Base-by-base conservation (phyloP, 1,140 invertebrate genomes). In the Magallana angulata region DNA sequence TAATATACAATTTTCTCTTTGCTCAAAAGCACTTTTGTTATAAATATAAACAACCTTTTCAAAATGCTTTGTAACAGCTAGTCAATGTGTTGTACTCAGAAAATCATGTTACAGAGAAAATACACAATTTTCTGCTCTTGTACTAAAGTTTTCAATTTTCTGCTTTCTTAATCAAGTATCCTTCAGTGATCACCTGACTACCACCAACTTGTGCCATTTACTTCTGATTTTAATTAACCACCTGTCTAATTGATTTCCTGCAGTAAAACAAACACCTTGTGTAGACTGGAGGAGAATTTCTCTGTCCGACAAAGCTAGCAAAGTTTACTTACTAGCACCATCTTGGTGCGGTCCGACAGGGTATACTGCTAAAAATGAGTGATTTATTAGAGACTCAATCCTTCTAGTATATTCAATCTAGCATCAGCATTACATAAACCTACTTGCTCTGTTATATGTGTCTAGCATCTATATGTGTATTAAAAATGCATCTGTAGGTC, bases 251-350 rank as follows among this genome's bases (percentile, higher is more conserved):
- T 48, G 36, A 48, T 11, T 71, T 71, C 68, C 68, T 24, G 68
- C 68, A 71, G 68, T 71, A 30, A 30, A 24, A 71, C 11, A 7
- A 11, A 7, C 7, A 71, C 18, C 60, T 16, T n/a, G n/a, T 48
- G 60, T 62, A 62, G 60, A 62, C 11, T 6, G 60, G 18, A 12
- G 18, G 24, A 24, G 18, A 24, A 30, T 71, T 48, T 48, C 36
- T 48, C 36, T 48, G 36, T 48, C 36, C 30, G 7, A 71, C 68
- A 18, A 71, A 71, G 68, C 68, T 71, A 36, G 68, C 68, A 71
- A 24, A 71, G 12, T 71, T 48, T 71, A 71, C 68, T 71, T 71
- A 71, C 68, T 71, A 71, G 68, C 68, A 71, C 68, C 68, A 36
- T 71, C 68, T 71, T 71, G 68, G 68, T 71, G 68, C 18, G 68